phyloP scores from a whole-genome alignment of 2,113 vertebrate genomes.

The Notothenia rossii region DNA sequence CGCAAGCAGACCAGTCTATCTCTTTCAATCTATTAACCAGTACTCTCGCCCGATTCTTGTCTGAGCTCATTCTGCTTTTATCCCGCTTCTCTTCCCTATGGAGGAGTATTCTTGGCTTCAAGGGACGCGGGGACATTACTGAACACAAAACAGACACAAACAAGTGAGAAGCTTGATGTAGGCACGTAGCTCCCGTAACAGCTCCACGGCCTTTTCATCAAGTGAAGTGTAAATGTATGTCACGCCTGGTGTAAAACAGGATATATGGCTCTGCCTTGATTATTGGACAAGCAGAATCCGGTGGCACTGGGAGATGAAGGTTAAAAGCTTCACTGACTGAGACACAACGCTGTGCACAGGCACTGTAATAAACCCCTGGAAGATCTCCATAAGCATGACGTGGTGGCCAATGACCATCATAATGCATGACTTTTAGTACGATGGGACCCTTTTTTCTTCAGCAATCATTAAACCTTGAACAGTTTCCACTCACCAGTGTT shows the following conservation, averaged over 20 bases:
- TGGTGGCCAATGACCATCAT: slow-evolving; percentile 29
- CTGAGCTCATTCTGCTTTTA: slow-evolving; percentile 56
- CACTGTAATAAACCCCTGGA: not conserved
- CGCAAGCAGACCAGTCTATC: slow-evolving; percentile 70
- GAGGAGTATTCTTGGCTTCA: slow-evolving; percentile 25
- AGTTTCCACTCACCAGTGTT: slow-evolving; percentile 70
- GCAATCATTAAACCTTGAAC: slow-evolving; percentile 66
- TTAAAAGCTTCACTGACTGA: slow-evolving; percentile 30
- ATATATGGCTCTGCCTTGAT: slow-evolving; percentile 36
- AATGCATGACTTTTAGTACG: slow-evolving; percentile 20
- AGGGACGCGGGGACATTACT: slow-evolving; percentile 20
- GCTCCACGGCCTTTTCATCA: slow-evolving; percentile 59
- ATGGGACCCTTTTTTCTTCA: slow-evolving; percentile 31
- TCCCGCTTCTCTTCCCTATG: slow-evolving; percentile 39
- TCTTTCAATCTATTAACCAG: slow-evolving; percentile 73
- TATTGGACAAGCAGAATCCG: slow-evolving; percentile 20
- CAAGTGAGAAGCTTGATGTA: slow-evolving; percentile 47
- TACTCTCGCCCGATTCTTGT: slow-evolving; percentile 37
- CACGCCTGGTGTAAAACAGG: slow-evolving; percentile 31
- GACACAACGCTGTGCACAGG: not conserved
- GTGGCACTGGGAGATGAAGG: slow-evolving; percentile 13
- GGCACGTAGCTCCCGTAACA: slow-evolving; percentile 40
- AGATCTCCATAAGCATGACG: slow-evolving; percentile 23
- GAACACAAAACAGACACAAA: slow-evolving; percentile 71
- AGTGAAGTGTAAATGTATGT: slow-evolving; percentile 61